Evolutionary conservation across 2,113 vertebrate species (phyloP), one percentile per base, ranked within the genome.

Genomic region (Pseudonaja textilis): DNA sequence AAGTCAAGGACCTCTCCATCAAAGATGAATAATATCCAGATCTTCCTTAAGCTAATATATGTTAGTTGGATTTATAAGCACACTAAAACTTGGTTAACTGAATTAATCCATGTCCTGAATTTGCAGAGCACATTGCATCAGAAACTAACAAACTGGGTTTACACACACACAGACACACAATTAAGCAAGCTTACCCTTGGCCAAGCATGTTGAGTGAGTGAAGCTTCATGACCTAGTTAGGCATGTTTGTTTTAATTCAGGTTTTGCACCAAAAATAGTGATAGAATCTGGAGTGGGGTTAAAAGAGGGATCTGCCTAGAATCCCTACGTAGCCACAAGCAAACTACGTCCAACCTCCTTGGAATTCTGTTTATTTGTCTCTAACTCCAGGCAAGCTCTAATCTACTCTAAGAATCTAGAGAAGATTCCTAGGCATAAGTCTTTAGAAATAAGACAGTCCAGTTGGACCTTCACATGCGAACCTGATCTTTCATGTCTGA

Each of bases 11-110:
- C 29, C 22, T 90, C n/a, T 12, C 55, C 42, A 16, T 16, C 47
- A 12, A 90, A 23, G 45, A 16, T 0, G 9, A 81, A 81, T 81
- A 29, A 25, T 9, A 0, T 0, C 1, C 0, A 54, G 5, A 20
- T 34, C 47, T 20, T 47, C 42, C 20, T 87, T 81, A 81, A 22
- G 18, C 34, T 22, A 39, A 20, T 20, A 39, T 20, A 39, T 20
- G 69, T 39, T 34, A n/a, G 69, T n/a, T 18, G 69, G 39, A 16
- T 74, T 74, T 39, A 74, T 74, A 74, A 39, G 69, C 69, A 39
- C 6, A 74, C 5, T 74, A 34, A 74, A 74, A 74, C 12, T 18
- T 7, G 69, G 16, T 34, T 39, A 74, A 47, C n/a, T 18, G 69
- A 74, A 74, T 74, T 18, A 39, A 34, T 74, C n/a, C n/a, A 74